Conservation (phyloP, 37 sponge, comb jelly and placozoan species). For the Tethya wilhelma region DNA sequence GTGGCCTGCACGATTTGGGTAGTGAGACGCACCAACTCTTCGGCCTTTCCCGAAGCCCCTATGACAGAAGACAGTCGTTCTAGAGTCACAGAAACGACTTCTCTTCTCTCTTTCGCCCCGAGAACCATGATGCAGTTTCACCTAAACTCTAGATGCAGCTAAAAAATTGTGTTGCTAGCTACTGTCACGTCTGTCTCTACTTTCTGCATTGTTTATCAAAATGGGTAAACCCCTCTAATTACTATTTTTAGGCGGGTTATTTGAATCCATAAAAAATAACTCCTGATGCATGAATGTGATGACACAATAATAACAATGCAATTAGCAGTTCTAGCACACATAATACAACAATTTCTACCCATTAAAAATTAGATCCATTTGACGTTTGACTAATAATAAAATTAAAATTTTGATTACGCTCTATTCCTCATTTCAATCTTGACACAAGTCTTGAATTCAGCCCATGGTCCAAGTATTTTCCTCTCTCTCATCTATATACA, state of each 20-base stretch:
- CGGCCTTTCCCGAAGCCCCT: slow-evolving; percentile 58
- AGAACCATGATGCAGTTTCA: slow-evolving; percentile 5
- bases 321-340: background rate
- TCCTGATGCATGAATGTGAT: background rate
- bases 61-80: slow-evolving; percentile 47
- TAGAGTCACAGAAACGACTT: slow-evolving; percentile 34
- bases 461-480: slow-evolving; percentile 59
- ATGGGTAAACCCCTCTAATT: too few relatives aligned
- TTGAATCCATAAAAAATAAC: background rate
- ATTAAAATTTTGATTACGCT: background rate
- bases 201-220: too few relatives aligned
- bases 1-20: slow-evolving; percentile 57
- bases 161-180: slow-evolving; percentile 1
- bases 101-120: slow-evolving; percentile 37
- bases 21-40: slow-evolving; percentile 64
- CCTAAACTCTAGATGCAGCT: background rate
- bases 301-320: background rate
- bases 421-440: slow-evolving; percentile 69
- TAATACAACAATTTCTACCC: slow-evolving; percentile 22
- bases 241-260: too few relatives aligned
- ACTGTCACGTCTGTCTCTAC: background rate
- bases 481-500: slow-evolving; percentile 61
- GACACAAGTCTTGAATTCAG: slow-evolving; percentile 75
- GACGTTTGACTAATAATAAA: background rate
- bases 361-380: slow-evolving; percentile 1